phyloP scores from a whole-genome alignment of 2,888 invertebrate genomes.

The Osmoderma eremita region DNA sequence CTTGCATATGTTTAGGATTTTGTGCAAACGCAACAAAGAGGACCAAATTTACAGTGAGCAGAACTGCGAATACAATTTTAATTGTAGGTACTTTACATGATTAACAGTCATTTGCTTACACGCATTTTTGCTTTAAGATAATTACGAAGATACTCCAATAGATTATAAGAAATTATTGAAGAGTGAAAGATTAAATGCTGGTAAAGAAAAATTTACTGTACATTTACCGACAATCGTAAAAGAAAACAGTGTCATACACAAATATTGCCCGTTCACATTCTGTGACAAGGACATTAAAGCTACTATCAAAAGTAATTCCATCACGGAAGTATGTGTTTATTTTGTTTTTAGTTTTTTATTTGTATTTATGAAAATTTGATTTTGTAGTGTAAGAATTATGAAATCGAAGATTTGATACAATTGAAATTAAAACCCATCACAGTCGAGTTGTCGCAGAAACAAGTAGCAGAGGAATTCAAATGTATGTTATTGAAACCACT shows the following conservation, averaged over 20 bases:
- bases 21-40: conserved; percentile 39
- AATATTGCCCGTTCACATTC: conserved; percentile 63
- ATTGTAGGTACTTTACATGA: conserved; percentile 53
- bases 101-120: neutral
- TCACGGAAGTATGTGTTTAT: conserved; percentile 57
- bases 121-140: conserved; percentile 44
- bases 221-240: conserved; percentile 61
- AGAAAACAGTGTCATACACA: conserved; percentile 62
- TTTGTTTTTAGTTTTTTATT: neutral
- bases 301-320: conserved; percentile 59
- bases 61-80: conserved; percentile 53
- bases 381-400: conserved; percentile 58
- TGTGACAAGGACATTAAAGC: conserved; percentile 63
- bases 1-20: conserved; percentile 72
- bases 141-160: conserved; percentile 51
- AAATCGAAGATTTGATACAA: conserved; percentile 64
- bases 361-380: neutral
- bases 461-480: conserved; percentile 66
- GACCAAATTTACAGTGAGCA: conserved; percentile 41
- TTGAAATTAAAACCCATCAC: conserved; percentile 63
- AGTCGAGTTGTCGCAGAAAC: conserved; percentile 60
- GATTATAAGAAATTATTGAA: conserved; percentile 58
- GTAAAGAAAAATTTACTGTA: conserved; percentile 59
- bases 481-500: conserved; percentile 66
- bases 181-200: conserved; percentile 54